Evolutionary conservation across 2,113 vertebrate species (phyloP), one percentile per base, ranked within the genome.

Genomic region (Brachypteracias leptosomus): DNA sequence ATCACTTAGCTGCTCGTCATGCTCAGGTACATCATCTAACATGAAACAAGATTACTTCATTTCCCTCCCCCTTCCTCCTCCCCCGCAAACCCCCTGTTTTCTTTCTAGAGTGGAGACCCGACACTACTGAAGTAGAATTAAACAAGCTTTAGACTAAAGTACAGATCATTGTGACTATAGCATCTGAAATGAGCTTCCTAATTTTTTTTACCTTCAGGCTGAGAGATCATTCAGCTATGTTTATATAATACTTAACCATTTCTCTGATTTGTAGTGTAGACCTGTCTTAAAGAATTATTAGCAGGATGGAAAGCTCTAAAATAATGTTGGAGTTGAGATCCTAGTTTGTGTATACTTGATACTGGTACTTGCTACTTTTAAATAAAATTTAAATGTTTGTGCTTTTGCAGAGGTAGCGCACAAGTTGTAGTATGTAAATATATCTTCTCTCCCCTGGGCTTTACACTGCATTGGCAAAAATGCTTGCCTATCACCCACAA

Each of bases 101-200:
- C 14, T 12, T 72, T 61, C 57, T n/a, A 35, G 40, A 14, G 2
- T 36, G 11, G 6, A 9, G 6, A 21, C 7, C 11, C 2, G 1
- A 36, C 31, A 47, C 13, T 63, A 4, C 25, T n/a, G 26, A 78
- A 46, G 12, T 10, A 51, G 42, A 90, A 63, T 72, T 72, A 42
- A 86, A 68, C 9, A 61, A 47, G 44, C 11, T 72, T 88, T 85
- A 42, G 63, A 40, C 9, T 18, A 63, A 74, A 24, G 8, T 31
- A 16, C 11, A 51, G 17, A 36, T 61, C n/a, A 80, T 26, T 36
- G 19, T 58, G 18, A 29, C 11, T n/a, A 13, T 49, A 14, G 25
- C 29, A 47, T 65, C 29, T 38, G 29, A 80, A 93, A 59, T 6
- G 6, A 74, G 3, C 10, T 73, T 55, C 11, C 8, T 68, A 12